These are phyloP conservation scores for Rhabdomys dilectus DNA, from an alignment of 2,113 vertebrate species.

Conservation along the genomic window DNA sequence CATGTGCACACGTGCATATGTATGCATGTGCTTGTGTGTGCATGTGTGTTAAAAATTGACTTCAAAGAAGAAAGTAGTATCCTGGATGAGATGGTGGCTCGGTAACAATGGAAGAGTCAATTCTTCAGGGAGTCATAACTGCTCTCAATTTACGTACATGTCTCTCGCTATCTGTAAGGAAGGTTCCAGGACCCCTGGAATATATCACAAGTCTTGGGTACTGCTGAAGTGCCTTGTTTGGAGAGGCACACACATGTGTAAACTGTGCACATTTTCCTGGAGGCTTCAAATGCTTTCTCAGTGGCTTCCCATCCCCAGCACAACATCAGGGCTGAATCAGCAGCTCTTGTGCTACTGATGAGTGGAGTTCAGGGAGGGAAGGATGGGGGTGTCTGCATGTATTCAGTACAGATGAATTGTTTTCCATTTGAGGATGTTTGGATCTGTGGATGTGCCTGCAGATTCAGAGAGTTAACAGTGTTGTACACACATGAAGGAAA, in stretches of 20 bases:
- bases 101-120: not conserved
- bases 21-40: not conserved
- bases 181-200: not conserved
- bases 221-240: not conserved
- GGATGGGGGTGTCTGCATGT: not conserved
- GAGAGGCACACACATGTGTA: not conserved
- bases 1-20: not conserved
- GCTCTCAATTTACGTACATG: not conserved
- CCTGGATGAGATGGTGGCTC: not conserved
- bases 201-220: not conserved
- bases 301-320: not conserved
- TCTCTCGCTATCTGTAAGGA: not conserved
- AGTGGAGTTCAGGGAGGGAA: not conserved
- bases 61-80: not conserved
- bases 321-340: not conserved
- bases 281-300: not conserved
- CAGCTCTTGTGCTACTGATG: not conserved
- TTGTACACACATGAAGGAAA: not conserved
- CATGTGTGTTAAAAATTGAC: not conserved
- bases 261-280: not conserved
- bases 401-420: not conserved
- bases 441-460: not conserved
- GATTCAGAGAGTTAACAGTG: accelerated
- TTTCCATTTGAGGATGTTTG: not conserved
- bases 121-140: not conserved